These are phyloP conservation scores for Trichosurus vulpecula DNA, from an alignment of 2,797 vertebrate genomes.

Conservation along the genomic window DNA sequence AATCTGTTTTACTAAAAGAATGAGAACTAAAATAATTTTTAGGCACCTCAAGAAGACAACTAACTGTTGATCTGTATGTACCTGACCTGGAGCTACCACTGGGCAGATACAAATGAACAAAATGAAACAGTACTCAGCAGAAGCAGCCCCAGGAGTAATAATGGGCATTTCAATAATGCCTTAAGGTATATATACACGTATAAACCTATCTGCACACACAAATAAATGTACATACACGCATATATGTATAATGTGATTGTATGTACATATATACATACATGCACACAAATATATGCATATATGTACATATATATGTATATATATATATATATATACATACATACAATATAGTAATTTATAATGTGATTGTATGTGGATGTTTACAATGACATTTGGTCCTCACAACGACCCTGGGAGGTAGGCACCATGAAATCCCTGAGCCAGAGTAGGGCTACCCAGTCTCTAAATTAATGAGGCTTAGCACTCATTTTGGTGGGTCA, in stretches of 20 bases:
- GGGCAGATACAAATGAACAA: neutral
- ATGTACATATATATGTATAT: neutral
- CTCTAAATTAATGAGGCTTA: neutral
- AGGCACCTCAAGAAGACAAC: slow-evolving; percentile 10
- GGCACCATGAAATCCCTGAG: neutral
- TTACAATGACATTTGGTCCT: neutral
- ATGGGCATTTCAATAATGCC: neutral
- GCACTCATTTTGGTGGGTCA: neutral
- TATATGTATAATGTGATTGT: neutral
- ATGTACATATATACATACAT: too few relatives aligned
- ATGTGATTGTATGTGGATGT: neutral
- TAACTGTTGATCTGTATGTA: neutral
- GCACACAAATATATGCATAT: neutral
- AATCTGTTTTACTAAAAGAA: neutral
- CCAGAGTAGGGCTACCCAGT: neutral
- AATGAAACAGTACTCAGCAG: neutral
- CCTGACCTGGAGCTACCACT: neutral
- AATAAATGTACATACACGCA: too few relatives aligned
- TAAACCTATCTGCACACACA: neutral
- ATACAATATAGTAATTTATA: neutral
- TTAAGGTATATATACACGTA: neutral
- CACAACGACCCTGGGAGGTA: neutral
- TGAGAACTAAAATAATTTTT: neutral
- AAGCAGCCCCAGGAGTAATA: neutral
- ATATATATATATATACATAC: too few relatives aligned